Evolutionary conservation across 2,113 vertebrate species (phyloP), one percentile per base, ranked within the genome.

Genomic region (Prinia subflava): DNA sequence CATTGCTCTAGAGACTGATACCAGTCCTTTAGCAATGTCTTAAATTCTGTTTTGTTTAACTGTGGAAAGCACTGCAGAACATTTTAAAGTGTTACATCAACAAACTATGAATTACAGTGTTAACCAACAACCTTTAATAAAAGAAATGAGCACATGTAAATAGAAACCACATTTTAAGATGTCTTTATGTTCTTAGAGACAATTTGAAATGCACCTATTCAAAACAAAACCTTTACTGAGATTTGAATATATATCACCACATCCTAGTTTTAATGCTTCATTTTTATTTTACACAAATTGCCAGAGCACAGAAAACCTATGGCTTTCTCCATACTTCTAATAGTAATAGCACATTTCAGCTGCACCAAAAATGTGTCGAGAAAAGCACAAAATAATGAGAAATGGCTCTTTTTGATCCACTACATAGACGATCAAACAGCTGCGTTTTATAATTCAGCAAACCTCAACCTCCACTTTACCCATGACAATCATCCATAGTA

Each of bases 371-470:
- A 46, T 57, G 65, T 7, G 55, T 57, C 7, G 20, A 94, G n/a
- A 52, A 94, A 79, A 89, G 79, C 6, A 47, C 5, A 57, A 33
- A 89, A 91, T 83, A 73, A 80, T 44, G 74, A 90, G 87, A 92
- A 87, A 71, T 59, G 39, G 67, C 53, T 60, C 77, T 82, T 82
- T 89, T 74, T 50, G 35, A 91, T 78, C 80, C 67, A 81, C 30
- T 83, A 79, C 87, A 73, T 62, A 81, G 70, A 96, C 92, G 89
- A 83, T 94, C 82, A 86, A 94, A 80, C 37, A 94, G 78, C 80
- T 84, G 53, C 60, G 55, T 86, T 96, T 92, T 90, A 92, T 80
- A 87, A 96, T 95, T 90, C 79, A 74, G 55, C 57, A 96, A 92
- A 77, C 78, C 93, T 95, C 79, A 83, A 28, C 62, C 55, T 69